Conservation (phyloP, 2,113 vertebrate species). For the Phalacrocorax brasilianus region DNA sequence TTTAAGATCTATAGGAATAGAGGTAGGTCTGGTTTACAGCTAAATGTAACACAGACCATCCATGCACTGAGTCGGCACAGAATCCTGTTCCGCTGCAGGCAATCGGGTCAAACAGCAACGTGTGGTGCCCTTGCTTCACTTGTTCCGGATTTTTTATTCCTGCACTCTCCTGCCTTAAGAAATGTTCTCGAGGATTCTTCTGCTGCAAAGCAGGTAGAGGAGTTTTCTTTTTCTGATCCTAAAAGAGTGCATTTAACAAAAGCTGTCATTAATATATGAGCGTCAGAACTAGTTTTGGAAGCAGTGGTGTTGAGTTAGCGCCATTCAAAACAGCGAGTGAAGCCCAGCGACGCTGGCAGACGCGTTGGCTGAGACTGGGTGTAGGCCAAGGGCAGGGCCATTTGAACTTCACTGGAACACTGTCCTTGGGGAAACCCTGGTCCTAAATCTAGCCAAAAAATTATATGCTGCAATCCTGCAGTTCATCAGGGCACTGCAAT, state of each 20-base stretch:
- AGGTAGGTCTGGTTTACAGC: neutral
- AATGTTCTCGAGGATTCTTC: neutral
- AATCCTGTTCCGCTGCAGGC: neutral
- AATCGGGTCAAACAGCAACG: neutral
- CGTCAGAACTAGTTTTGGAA: neutral
- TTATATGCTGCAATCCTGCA: neutral
- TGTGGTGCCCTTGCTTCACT: neutral
- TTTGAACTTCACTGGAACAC: neutral
- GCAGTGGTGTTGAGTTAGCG: neutral
- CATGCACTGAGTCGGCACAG: neutral
- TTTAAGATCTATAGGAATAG: neutral
- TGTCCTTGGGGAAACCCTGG: neutral
- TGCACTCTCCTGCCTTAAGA: neutral
- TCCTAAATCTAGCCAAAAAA: neutral
- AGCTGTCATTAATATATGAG: neutral
- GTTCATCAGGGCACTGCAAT: neutral
- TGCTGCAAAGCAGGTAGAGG: neutral
- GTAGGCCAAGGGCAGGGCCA: neutral
- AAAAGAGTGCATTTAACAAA: neutral
- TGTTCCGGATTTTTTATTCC: neutral
- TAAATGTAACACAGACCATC: neutral
- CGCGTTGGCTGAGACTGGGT: neutral
- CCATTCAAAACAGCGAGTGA: neutral
- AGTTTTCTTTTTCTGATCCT: neutral
- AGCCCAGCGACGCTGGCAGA: neutral